Percentiles rank a stretch among this genome's conserved stretches.
Evolutionary conservation across 2,888 invertebrate genomes (phyloP).

Genomic region (Camptogramma bilineatum): DNA sequence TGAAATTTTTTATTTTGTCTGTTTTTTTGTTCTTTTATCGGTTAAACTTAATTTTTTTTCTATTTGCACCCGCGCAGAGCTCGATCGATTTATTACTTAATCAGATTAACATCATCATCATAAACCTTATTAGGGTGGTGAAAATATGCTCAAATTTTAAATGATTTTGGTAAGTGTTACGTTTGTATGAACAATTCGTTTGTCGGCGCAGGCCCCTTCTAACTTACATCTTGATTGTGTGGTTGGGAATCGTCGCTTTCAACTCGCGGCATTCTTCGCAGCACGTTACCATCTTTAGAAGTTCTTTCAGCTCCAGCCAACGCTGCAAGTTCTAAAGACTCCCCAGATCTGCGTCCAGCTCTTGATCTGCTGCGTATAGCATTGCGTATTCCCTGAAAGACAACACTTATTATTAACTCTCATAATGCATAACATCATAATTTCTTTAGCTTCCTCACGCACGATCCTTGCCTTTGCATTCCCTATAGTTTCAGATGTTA

Average conservation of each 20-base stretch:
- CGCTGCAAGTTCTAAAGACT: conserved; percentile 87
- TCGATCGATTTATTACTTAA: too few species aligned
- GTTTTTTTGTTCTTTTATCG: too few species aligned
- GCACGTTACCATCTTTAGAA: conserved; percentile 79
- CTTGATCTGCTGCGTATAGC: conserved; percentile 85
- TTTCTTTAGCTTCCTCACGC: conserved; percentile 1
- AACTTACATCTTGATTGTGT: conserved; percentile 67
- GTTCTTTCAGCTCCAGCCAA: conserved; percentile 72
- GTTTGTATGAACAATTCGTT: too few species aligned
- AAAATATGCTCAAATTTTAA: too few species aligned
- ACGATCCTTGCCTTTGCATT: neutral
- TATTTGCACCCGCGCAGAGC: too few species aligned
- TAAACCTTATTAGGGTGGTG: too few species aligned
- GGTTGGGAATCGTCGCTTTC: conserved; percentile 89
- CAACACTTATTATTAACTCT: conserved; percentile 9
- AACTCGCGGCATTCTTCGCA: conserved; percentile 91
- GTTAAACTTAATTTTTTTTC: too few species aligned
- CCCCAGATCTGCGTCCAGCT: conserved; percentile 84
- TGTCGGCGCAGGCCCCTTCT: too few species aligned
- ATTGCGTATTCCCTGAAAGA: conserved; percentile 84
- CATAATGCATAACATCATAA: neutral
- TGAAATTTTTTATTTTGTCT: too few species aligned
- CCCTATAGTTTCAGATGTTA: neutral
- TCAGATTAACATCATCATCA: too few species aligned
- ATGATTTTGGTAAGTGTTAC: too few species aligned